Conservation (phyloP, 2,888 invertebrate species). For the Diarsia rubi region DNA sequence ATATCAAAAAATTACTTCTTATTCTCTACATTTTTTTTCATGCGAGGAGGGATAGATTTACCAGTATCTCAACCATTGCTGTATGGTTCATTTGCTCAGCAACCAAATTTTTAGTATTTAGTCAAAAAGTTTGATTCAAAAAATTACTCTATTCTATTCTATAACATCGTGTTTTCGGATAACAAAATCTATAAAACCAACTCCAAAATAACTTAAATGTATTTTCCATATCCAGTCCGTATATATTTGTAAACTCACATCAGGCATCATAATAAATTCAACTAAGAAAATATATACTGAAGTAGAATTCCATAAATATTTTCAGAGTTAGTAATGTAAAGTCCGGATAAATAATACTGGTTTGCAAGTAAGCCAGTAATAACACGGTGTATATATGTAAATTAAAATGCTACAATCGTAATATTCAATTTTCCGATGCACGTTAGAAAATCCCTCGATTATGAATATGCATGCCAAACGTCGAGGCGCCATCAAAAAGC, state of each 20-base stretch:
- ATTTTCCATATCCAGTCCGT: background rate
- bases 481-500: constrained; percentile 66
- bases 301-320: constrained; percentile 28
- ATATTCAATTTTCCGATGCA: constrained; percentile 69
- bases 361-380: constrained; percentile 42
- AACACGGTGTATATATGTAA: constrained; percentile 59
- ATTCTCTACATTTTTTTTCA: too few relatives aligned
- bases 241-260: constrained; percentile 3
- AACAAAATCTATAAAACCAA: background rate
- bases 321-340: background rate
- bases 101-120: too few relatives aligned
- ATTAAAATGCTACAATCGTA: constrained; percentile 57
- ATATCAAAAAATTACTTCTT: too few relatives aligned
- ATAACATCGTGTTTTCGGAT: too few relatives aligned
- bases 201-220: background rate
- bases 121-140: too few relatives aligned
- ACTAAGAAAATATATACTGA: background rate
- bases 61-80: too few relatives aligned
- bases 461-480: constrained; percentile 77
- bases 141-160: too few relatives aligned
- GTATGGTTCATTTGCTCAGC: too few relatives aligned
- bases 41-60: too few relatives aligned
- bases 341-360: constrained; percentile 28
- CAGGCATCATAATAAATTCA: background rate
- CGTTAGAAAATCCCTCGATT: constrained; percentile 70